Conservation (phyloP, 2,888 invertebrate species). For the Pterostichus niger region DNA sequence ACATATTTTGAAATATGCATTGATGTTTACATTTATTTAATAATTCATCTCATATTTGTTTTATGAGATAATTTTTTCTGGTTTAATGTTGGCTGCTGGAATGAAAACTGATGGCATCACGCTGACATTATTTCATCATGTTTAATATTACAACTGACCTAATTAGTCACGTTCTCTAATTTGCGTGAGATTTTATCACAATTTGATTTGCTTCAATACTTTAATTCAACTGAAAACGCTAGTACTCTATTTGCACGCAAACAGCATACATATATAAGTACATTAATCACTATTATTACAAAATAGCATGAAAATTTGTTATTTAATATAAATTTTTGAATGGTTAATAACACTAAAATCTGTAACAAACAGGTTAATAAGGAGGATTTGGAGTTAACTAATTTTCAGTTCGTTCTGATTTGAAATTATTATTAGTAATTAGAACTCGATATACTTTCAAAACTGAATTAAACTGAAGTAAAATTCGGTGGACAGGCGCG, state of each 20-base stretch:
- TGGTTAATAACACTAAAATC: too few relatives aligned
- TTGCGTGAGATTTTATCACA: constrained; percentile 29
- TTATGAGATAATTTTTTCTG: background rate
- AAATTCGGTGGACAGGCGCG: too few relatives aligned
- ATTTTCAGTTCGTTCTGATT: too few relatives aligned
- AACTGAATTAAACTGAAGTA: too few relatives aligned
- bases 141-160: constrained; percentile 19
- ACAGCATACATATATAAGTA: background rate
- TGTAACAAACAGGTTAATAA: too few relatives aligned
- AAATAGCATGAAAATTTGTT: too few relatives aligned
- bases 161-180: constrained; percentile 32
- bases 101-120: constrained; percentile 18
- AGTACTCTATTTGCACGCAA: background rate
- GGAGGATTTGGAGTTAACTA: too few relatives aligned
- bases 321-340: too few relatives aligned
- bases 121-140: constrained; percentile 11
- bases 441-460: too few relatives aligned
- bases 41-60: background rate
- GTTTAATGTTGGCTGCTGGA: background rate
- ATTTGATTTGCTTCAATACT: constrained; percentile 32
- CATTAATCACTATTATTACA: background rate
- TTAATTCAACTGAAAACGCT: constrained; percentile 16
- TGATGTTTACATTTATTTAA: background rate
- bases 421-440: too few relatives aligned
- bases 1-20: background rate